These are phyloP conservation scores for Verasper variegatus DNA, from an alignment of 2,113 vertebrate species.

Conservation along the genomic window DNA sequence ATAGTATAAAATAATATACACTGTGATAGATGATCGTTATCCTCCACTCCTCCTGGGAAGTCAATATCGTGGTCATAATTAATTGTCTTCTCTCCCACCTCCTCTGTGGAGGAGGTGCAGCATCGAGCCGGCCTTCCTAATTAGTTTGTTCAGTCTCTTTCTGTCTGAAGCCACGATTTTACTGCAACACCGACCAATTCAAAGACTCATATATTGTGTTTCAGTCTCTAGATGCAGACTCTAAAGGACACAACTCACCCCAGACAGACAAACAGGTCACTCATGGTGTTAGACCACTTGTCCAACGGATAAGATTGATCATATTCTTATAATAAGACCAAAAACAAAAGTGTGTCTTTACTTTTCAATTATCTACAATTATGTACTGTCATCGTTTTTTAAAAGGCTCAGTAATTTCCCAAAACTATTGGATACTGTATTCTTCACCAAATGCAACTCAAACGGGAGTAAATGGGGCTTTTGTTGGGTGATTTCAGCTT, in stretches of 20 bases:
- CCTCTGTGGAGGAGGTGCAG: background rate
- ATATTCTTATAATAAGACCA: too few relatives aligned
- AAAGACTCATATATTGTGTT: background rate
- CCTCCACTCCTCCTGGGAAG: background rate
- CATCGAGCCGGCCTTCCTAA: background rate
- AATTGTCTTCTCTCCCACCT: background rate
- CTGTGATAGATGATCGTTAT: background rate
- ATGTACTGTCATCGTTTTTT: too few relatives aligned
- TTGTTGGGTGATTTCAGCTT: too few relatives aligned
- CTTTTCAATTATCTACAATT: too few relatives aligned
- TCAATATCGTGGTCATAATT: background rate
- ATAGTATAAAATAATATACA: background rate
- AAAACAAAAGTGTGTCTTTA: too few relatives aligned
- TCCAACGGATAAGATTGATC: too few relatives aligned
- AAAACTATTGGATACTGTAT: too few relatives aligned
- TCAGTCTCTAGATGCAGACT: conserved; percentile 4
- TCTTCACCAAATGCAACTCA: too few relatives aligned
- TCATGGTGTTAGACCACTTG: too few relatives aligned
- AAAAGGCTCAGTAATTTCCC: too few relatives aligned
- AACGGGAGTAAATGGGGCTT: too few relatives aligned
- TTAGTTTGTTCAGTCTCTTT: background rate
- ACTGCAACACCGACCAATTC: background rate
- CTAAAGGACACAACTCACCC: background rate
- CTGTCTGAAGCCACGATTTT: background rate
- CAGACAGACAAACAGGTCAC: too few relatives aligned